Conservation (phyloP, 2,888 invertebrate genomes). For the Mesoligia furuncula region DNA sequence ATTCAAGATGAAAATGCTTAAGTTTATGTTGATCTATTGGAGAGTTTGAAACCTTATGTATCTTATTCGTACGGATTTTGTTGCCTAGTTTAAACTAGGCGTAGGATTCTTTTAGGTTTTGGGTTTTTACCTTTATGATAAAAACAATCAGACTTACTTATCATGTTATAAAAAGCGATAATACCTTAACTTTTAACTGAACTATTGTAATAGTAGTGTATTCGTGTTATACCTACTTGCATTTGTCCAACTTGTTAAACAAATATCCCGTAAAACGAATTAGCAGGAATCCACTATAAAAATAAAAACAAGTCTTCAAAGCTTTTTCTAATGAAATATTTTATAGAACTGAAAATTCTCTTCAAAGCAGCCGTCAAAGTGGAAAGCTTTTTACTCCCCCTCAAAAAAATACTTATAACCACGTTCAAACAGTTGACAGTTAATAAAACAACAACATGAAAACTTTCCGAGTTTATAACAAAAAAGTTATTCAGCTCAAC, state of each 20-base stretch:
- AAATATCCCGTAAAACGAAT: background rate
- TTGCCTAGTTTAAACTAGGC: background rate
- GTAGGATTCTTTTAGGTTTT: background rate
- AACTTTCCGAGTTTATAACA: constrained; percentile 43
- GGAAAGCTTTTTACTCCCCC: constrained; percentile 16
- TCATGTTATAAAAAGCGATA: background rate
- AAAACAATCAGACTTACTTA: background rate
- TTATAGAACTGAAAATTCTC: background rate
- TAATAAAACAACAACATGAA: constrained; percentile 47
- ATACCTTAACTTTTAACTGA: background rate
- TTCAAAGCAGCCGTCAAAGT: background rate
- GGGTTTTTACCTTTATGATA: background rate
- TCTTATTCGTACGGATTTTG: constrained; percentile 21
- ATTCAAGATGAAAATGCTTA: constrained; percentile 23
- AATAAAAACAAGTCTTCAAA: background rate
- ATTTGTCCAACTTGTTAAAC: background rate
- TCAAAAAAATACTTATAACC: constrained; percentile 29
- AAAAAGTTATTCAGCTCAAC: constrained; percentile 42
- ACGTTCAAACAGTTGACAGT: constrained; percentile 42
- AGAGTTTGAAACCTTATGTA: constrained; percentile 2
- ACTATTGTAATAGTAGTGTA: background rate
- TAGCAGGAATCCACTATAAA: background rate
- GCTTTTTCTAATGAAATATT: background rate
- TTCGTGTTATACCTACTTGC: background rate
- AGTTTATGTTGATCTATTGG: constrained; percentile 25